A percentile compares a stretch with the other conserved stretches of the same genome.
Evolutionary conservation across 2,113 vertebrate genomes (phyloP).

Genomic region (Bubo blakistoni): DNA sequence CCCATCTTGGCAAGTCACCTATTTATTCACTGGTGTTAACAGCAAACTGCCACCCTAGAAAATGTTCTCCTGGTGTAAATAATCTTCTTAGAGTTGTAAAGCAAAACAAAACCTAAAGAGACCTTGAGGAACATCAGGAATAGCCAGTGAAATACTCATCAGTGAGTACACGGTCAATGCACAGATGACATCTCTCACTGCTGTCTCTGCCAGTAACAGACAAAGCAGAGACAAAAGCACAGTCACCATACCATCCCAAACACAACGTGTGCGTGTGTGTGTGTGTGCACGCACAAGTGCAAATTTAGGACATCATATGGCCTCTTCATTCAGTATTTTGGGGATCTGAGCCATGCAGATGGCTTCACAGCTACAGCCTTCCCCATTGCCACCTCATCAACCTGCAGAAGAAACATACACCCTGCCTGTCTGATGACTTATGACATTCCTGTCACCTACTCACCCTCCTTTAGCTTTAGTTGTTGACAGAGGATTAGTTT

Average conservation of each 20-base stretch:
- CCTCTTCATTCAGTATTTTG: background rate
- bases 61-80: background rate
- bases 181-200: background rate
- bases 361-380: background rate
- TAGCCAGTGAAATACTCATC: background rate
- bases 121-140: background rate
- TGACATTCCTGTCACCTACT: background rate
- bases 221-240: background rate
- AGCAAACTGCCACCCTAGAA: background rate
- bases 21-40: background rate
- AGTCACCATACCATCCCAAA: background rate
- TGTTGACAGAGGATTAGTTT: background rate
- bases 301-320: background rate
- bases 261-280: background rate
- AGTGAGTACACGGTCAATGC: background rate
- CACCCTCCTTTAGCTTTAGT: background rate
- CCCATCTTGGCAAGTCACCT: background rate
- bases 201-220: background rate
- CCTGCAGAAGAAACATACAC: background rate
- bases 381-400: background rate
- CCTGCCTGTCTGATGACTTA: background rate
- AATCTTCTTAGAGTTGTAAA: background rate
- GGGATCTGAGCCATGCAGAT: background rate
- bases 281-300: background rate
- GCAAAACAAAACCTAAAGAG: background rate